phyloP scores from a whole-genome alignment of 2,797 vertebrate species.

The Myripristis murdjan region DNA sequence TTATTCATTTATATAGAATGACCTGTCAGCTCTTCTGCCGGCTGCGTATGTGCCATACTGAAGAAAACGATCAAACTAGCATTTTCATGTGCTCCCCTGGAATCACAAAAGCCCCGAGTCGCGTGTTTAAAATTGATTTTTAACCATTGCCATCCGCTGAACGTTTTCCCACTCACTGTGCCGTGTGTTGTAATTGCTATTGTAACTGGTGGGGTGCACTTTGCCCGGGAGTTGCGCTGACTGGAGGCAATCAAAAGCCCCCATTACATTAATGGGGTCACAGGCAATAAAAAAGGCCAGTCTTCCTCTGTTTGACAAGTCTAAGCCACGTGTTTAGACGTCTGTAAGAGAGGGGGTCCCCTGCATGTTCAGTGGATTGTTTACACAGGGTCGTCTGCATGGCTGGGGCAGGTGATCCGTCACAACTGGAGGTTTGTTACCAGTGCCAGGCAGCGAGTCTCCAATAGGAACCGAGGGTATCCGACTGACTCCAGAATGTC shows the following conservation, averaged over 20 bases:
- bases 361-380: conserved; percentile 36
- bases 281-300: conserved; percentile 23
- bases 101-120: conserved; percentile 11
- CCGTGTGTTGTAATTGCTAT: not conserved
- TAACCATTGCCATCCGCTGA: conserved; percentile 10
- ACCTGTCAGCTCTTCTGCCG: conserved; percentile 60
- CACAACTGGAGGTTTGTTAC: conserved; percentile 47
- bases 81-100: conserved; percentile 19
- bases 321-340: conserved; percentile 48
- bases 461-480: not conserved
- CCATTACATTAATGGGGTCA: conserved; percentile 54
- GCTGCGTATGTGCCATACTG: conserved; percentile 27
- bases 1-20: conserved; percentile 66
- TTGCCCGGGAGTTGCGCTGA: conserved; percentile 11
- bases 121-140: not conserved
- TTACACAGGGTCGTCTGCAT: conserved; percentile 42
- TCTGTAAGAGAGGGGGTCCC: conserved; percentile 23
- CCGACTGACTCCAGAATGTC: conserved; percentile 3
- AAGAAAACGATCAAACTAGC: conserved; percentile 29
- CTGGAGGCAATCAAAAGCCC: conserved; percentile 29
- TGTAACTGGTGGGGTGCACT: conserved; percentile 12
- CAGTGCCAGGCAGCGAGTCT: conserved; percentile 11
- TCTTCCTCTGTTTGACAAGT: conserved; percentile 43
- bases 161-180: not conserved
- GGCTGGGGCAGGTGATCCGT: conserved; percentile 67